Base-by-base conservation (phyloP, 2,113 vertebrate species). In the Pampusana beccarii region DNA sequence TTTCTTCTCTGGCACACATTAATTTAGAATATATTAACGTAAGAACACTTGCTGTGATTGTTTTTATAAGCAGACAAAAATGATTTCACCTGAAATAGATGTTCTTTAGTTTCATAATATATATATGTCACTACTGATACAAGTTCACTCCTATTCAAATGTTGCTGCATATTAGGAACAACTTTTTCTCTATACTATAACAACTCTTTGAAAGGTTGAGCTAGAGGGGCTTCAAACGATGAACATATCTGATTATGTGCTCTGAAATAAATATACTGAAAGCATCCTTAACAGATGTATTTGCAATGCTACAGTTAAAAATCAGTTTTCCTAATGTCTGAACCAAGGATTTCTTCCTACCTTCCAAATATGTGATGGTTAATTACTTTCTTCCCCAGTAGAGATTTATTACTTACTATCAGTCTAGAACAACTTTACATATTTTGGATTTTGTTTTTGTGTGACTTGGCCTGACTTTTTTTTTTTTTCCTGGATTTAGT, bases 21-120 rank as follows among this genome's bases (percentile, higher is more conserved):
- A 93, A 87, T 91, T 86, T 82, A 46, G 65, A 89, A 84, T 40
- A 65, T 33, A 71, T 80, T 93, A 69, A 79, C 73, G 19, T 79
- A 87, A 73, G 44, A 87, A 80, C 31, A 33, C 31, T 54, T 81
- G 51, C 42, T 80, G 42, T 46, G 25, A 23, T 29, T 57, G 75
- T 61, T 61, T 61, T 72, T n/a, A 38, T 26, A 40, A 31, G 38
- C 17, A 80, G 33, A 23, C 23, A 69, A 65, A 80, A 91, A 82
- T 36, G 62, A 73, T 83, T 96, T 88, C 6, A 64, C 6, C 26
- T 77, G 13, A 42, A 77, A 80, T 77, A 46, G 44, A 46, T 44
- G 15, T 46, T 48, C 11, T 34, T 48, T 44, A 66, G 34, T 69
- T 57, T 69, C n/a, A 38, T 36, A 69, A 81, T 34, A 19, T 13